phyloP scores from a whole-genome alignment of 1,140 invertebrate species.

The Scaptomyza pallida region DNA sequence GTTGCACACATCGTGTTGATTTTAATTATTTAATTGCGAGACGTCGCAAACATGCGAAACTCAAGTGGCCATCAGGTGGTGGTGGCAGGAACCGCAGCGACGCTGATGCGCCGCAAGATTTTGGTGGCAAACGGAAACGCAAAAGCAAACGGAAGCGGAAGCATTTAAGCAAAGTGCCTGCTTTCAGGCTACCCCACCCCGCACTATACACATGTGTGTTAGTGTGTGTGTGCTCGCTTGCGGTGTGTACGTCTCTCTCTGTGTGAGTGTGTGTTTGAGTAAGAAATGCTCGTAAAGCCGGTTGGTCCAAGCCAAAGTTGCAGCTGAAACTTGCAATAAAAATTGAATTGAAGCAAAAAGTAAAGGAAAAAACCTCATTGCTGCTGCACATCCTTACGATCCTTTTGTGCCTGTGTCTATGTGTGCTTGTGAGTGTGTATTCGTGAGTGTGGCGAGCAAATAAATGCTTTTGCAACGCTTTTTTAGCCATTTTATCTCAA shows the following conservation, averaged over 20 bases:
- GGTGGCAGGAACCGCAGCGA: conserved; percentile 26
- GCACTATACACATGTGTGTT: conserved; percentile 12
- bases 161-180: conserved; percentile 55
- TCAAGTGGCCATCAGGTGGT: conserved; percentile 37
- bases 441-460: conserved; percentile 58
- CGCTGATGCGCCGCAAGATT: conserved; percentile 26
- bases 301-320: conserved; percentile 13
- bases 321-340: conserved; percentile 45
- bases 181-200: conserved; percentile 5
- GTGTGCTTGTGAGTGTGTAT: conserved; percentile 38
- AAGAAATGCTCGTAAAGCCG: conserved; percentile 26
- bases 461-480: conserved; percentile 76
- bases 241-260: no score
- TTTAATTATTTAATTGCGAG: conserved; percentile 17
- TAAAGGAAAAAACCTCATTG: conserved; percentile 13
- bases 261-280: conserved; percentile 15
- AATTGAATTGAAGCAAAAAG: conserved; percentile 18
- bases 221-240: conserved; percentile 15
- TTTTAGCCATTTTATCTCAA: conserved; percentile 81
- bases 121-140: conserved; percentile 40
- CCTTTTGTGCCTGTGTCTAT: conserved; percentile 21
- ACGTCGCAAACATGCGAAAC: conserved; percentile 12
- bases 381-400: conserved; percentile 11
- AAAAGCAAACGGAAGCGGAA: conserved; percentile 52
- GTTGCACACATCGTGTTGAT: neutral